Evolutionary conservation across 2,888 invertebrate species (phyloP).

Genomic region (Eretmocerus hayati): DNA sequence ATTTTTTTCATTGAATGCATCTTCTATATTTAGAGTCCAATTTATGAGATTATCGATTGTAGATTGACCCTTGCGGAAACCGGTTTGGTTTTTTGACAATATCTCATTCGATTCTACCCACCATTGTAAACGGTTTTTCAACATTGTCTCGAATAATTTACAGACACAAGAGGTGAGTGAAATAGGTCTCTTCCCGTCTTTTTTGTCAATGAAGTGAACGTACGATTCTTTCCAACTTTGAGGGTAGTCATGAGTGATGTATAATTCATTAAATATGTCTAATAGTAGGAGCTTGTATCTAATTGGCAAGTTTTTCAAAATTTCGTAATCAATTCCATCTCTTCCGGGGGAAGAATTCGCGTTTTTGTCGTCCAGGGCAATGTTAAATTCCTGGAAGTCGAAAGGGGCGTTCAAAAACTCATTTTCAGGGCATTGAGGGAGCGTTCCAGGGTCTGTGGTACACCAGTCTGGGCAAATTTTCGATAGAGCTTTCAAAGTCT

Average conservation of each 20-base stretch:
- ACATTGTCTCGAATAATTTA: neutral
- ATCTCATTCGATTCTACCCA: neutral
- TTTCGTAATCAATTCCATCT: neutral
- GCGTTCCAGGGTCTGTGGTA: neutral
- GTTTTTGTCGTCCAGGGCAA: neutral
- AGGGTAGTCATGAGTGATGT: neutral
- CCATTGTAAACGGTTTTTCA: constrained; percentile 1
- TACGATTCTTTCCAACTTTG: neutral
- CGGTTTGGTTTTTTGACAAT: neutral
- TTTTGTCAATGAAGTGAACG: neutral
- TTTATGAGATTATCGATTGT: neutral
- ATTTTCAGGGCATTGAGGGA: neutral
- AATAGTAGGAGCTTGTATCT: neutral
- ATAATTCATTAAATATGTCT: neutral
- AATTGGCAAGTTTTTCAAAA: neutral
- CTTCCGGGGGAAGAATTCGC: neutral
- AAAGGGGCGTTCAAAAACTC: neutral
- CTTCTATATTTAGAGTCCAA: neutral
- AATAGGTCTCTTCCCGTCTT: neutral
- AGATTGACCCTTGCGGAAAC: neutral
- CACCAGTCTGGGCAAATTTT: constrained; percentile 1
- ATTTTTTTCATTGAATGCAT: neutral
- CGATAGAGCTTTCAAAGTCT: neutral
- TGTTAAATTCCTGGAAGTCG: neutral
- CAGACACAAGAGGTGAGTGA: neutral